phyloP scores from a whole-genome alignment of 2,888 invertebrate species.

The Synanthedon tipuliformis region DNA sequence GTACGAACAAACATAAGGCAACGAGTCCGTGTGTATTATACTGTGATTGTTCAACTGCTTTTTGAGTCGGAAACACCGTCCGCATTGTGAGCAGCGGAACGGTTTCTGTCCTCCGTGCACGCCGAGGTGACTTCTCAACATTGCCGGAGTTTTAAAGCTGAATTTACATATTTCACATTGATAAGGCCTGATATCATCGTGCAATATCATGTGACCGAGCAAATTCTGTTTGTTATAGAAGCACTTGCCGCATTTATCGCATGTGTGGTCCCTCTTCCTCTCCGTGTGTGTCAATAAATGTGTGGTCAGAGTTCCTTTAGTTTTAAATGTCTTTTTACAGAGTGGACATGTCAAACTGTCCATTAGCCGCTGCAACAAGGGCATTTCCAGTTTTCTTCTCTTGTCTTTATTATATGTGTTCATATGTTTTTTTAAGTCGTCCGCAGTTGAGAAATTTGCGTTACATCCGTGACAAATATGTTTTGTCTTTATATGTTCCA shows the following conservation, averaged over 20 bases:
- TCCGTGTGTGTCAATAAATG: constrained; percentile 72
- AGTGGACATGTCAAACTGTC: constrained; percentile 30
- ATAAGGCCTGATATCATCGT: constrained; percentile 34
- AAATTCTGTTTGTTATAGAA: constrained; percentile 33
- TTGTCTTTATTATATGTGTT: constrained; percentile 24
- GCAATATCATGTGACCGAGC: constrained; percentile 27
- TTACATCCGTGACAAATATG: constrained; percentile 40
- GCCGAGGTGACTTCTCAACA: constrained; percentile 28
- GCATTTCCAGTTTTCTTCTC: constrained; percentile 9
- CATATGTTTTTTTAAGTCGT: constrained; percentile 28
- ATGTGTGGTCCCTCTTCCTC: constrained; percentile 35
- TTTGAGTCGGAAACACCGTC: constrained; percentile 26
- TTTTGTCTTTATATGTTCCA: constrained; percentile 18
- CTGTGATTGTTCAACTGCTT: constrained; percentile 71
- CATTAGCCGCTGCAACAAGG: constrained; percentile 11
- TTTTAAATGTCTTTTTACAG: constrained; percentile 39
- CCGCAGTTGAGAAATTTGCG: constrained; percentile 19
- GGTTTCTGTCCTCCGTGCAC: constrained; percentile 33
- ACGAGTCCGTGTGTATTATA: constrained; percentile 77
- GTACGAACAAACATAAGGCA: constrained; percentile 76
- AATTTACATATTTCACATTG: constrained; percentile 46
- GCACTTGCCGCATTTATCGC: constrained; percentile 45
- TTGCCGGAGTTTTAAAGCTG: constrained; percentile 28
- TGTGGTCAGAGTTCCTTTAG: constrained; percentile 29
- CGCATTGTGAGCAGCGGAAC: constrained; percentile 35